Base-by-base conservation (phyloP, 2,113 vertebrate species). In the Actenoides lindsayi region DNA sequence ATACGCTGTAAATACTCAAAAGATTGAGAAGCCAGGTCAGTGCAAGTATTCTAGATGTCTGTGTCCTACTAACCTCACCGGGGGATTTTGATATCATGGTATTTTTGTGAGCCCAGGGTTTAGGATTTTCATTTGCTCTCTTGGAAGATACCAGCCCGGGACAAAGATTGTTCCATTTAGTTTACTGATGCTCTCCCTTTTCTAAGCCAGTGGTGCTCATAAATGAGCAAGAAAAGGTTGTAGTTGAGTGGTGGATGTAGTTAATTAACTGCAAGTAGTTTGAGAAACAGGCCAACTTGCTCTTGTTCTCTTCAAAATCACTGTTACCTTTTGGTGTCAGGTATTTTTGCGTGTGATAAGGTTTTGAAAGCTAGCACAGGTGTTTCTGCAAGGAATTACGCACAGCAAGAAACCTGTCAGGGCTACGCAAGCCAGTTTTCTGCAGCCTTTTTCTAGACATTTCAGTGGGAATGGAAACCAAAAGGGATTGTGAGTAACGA, bases 321-420 rank as follows among this genome's bases (percentile, higher is more conserved):
- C 16, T 25, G 0, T n/a, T n/a, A 28, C n/a, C 18, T 79, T 53
- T 53, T 1, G 2, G 9, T 5, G 4, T 13, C 51, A 8, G 16
- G 18, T 31, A 3, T n/a, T 60, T 44, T 46, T 69, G 33, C n/a
- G 39, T 13, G 48, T 46, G 39, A 24, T 63, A n/a, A 53, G n/a
- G 75, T 25, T 71, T 30, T 48, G 39, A 35, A 46, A 56, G 44
- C 15, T 48, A 30, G 39, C 24, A 10, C 6, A 13, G n/a, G 25
- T 41, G n/a, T 63, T 63, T n/a, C 53, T 30, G 46, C 37, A 62
- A 24, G 37, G 23, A 44, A 17, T 59, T 21, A 27, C 1, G 25
- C 18, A 11, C 11, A 19, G 62, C 9, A n/a, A n/a, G n/a, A n/a
- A n/a, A n/a, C n/a, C n/a, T n/a, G n/a, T n/a, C n/a, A 6, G 9